phyloP scores from a whole-genome alignment of 2,113 vertebrate genomes.

The Corvus moneduloides region DNA sequence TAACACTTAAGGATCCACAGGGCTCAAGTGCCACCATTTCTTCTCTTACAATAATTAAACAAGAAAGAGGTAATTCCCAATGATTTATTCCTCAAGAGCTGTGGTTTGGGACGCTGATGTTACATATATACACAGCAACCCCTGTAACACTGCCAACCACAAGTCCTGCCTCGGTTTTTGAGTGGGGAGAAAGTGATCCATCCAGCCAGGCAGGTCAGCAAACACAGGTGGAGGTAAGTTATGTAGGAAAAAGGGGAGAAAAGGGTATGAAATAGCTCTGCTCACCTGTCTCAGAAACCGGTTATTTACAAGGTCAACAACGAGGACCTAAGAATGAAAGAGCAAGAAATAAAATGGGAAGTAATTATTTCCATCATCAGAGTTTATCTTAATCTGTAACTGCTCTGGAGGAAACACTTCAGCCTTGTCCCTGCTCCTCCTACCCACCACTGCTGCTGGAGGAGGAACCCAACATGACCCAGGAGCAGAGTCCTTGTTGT shows the following conservation, averaged over 20 bases:
- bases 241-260: background rate
- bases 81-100: background rate
- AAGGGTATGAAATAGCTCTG: background rate
- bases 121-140: background rate
- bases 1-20: background rate
- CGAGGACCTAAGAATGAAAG: conserved; percentile 82
- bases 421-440: background rate
- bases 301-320: conserved; percentile 92
- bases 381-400: background rate
- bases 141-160: fast-evolving
- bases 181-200: background rate
- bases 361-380: background rate
- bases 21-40: background rate
- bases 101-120: background rate
- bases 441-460: background rate
- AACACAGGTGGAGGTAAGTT: background rate
- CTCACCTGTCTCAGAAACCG: conserved; percentile 92
- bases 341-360: background rate
- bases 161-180: background rate
- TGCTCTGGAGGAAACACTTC: background rate
- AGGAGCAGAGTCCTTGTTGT: background rate
- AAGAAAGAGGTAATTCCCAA: background rate
- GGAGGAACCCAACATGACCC: background rate
- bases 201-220: background rate
- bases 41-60: background rate